Conservation (phyloP, 2,888 invertebrate species). For the Zonitis immaculata region DNA sequence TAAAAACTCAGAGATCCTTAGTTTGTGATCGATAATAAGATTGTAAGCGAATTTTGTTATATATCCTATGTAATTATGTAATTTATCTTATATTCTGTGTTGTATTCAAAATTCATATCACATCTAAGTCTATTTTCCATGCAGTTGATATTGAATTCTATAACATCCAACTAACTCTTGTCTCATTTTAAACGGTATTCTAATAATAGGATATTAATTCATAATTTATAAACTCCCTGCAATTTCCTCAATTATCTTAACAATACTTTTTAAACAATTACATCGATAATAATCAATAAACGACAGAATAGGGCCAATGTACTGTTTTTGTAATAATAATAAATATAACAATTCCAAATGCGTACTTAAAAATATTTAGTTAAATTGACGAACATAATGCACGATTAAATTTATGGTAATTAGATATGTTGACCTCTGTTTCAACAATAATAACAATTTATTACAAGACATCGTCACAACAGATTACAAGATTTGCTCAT, state of each 20-base stretch:
- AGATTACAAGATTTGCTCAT: conserved; percentile 13
- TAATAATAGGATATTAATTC: no score
- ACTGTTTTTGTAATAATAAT: conserved; percentile 5
- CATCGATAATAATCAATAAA: neutral
- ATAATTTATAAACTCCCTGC: neutral
- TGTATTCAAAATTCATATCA: conserved; percentile 16
- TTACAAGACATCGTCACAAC: conserved; percentile 4
- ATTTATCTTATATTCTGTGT: conserved; percentile 8
- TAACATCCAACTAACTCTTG: neutral
- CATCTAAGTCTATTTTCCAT: conserved; percentile 5
- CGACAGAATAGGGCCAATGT: conserved; percentile 4
- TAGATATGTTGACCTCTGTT: neutral
- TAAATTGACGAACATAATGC: conserved; percentile 6
- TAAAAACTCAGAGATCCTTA: no score
- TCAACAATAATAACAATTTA: conserved; percentile 3
- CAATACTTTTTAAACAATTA: neutral
- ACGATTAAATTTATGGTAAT: conserved; percentile 6
- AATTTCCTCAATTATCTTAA: neutral
- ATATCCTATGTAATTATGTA: conserved; percentile 12
- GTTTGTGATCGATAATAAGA: neutral
- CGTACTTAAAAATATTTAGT: conserved; percentile 9
- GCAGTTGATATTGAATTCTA: neutral
- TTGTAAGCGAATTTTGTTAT: neutral
- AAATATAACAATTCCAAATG: conserved; percentile 7
- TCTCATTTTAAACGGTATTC: no score